Evolutionary conservation across 2,888 invertebrate species (phyloP).

Genomic region (Spodoptera exigua): DNA sequence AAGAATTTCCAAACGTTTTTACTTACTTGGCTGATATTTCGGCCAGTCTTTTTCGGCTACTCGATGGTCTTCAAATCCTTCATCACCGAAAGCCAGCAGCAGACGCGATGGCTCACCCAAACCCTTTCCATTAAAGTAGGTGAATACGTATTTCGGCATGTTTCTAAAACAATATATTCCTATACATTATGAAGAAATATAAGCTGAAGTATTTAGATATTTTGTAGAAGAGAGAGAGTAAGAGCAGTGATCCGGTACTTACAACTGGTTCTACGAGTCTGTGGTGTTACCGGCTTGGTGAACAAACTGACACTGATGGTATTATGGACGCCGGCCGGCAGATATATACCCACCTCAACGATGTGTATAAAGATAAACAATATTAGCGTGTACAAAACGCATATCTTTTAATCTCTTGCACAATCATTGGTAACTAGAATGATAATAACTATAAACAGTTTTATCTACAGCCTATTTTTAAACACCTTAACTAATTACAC

Average conservation of each 20-base stretch:
- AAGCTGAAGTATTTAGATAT: too few species aligned
- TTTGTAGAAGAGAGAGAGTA: too few species aligned
- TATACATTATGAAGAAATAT: background rate
- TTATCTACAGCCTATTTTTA: too few species aligned
- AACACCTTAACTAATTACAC: too few species aligned
- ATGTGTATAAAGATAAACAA: too few species aligned
- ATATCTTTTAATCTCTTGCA: too few species aligned
- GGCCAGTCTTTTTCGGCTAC: slow-evolving; percentile 85
- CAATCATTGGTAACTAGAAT: too few species aligned
- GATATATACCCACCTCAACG: background rate
- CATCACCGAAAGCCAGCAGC: slow-evolving; percentile 89
- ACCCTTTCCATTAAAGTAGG: slow-evolving; percentile 90
- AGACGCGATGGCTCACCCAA: slow-evolving; percentile 90
- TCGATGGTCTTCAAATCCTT: slow-evolving; percentile 90
- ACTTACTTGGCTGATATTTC: slow-evolving; percentile 70
- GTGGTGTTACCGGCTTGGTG: too few species aligned
- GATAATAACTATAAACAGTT: too few species aligned
- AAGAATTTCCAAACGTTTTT: background rate
- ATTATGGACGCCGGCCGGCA: background rate
- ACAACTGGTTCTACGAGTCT: too few species aligned
- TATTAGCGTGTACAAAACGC: too few species aligned
- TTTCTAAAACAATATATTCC: slow-evolving; percentile 11
- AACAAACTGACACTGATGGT: too few species aligned
- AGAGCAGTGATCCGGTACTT: slow-evolving; percentile 81
- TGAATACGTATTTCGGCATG: slow-evolving; percentile 86